A percentile compares a stretch with the other conserved stretches of the same genome.
Conservation (phyloP, 2,888 invertebrate species). For the Agrypnus murinus region DNA sequence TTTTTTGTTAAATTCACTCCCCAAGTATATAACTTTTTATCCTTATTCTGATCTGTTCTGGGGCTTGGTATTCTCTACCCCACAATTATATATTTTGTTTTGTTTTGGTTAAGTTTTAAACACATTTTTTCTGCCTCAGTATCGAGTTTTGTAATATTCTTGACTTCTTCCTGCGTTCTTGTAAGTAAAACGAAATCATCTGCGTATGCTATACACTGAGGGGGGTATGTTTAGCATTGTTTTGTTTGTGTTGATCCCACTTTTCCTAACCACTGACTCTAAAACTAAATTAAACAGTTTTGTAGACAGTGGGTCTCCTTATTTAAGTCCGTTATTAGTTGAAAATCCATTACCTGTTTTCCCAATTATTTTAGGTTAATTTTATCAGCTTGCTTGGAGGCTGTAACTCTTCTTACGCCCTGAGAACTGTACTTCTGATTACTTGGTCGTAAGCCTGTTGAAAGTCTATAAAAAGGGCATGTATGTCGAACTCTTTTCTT, state of each 20-base stretch:
- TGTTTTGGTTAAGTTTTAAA: background rate
- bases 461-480: constrained; percentile 1
- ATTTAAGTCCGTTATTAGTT: constrained; percentile 9
- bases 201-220: constrained; percentile 1
- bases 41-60: background rate
- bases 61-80: background rate
- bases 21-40: background rate
- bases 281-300: background rate
- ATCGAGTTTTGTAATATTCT: no score
- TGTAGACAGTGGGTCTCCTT: constrained; percentile 1
- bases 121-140: background rate
- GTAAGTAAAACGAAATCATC: constrained; percentile 2
- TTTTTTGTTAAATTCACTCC: no score
- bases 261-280: background rate
- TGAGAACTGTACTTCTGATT: background rate
- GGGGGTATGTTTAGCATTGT: background rate
- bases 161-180: background rate
- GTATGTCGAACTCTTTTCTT: background rate
- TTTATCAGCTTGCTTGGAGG: background rate
- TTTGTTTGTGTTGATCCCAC: background rate
- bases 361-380: background rate
- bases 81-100: constrained; percentile 6
- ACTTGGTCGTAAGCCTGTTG: background rate
- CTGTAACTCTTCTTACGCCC: background rate
- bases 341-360: background rate